phyloP scores from a whole-genome alignment of 2,888 invertebrate species.

The Geotrupes spiniger region DNA sequence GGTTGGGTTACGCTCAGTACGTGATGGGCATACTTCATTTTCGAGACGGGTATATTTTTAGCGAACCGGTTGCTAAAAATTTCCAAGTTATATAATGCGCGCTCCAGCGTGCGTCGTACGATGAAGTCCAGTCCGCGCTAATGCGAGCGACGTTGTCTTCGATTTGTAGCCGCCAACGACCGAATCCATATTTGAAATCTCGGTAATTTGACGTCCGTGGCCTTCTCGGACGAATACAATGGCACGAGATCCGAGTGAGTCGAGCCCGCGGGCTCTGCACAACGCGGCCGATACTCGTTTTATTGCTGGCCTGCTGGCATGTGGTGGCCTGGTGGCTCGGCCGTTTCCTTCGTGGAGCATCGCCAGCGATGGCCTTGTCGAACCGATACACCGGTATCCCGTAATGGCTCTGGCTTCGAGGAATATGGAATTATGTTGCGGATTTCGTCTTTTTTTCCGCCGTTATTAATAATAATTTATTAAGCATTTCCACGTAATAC shows the following conservation, averaged over 20 bases:
- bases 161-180: too few species aligned
- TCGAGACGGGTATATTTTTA: too few species aligned
- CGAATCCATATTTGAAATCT: not conserved
- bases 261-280: constrained; percentile 9
- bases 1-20: too few species aligned
- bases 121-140: too few species aligned
- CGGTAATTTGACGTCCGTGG: constrained; percentile 10
- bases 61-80: too few species aligned
- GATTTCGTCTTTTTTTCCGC: constrained; percentile 14
- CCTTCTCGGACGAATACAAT: constrained; percentile 12
- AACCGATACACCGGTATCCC: constrained; percentile 13
- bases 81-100: too few species aligned
- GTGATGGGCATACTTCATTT: too few species aligned
- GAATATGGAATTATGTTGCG: constrained; percentile 17
- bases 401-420: constrained; percentile 16
- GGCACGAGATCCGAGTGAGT: constrained; percentile 15
- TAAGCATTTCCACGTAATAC: constrained; percentile 17
- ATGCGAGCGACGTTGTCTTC: too few species aligned
- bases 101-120: too few species aligned
- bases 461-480: constrained; percentile 18
- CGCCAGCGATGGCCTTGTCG: constrained; percentile 16
- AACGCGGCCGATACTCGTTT: constrained; percentile 17
- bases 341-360: constrained; percentile 10
- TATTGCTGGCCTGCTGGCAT: constrained; percentile 19
- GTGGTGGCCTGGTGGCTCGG: constrained; percentile 11